A percentile compares a stretch with the other conserved stretches of the same genome.
phyloP scores from a whole-genome alignment of 2,888 invertebrate species.

The Netelia melanura region DNA sequence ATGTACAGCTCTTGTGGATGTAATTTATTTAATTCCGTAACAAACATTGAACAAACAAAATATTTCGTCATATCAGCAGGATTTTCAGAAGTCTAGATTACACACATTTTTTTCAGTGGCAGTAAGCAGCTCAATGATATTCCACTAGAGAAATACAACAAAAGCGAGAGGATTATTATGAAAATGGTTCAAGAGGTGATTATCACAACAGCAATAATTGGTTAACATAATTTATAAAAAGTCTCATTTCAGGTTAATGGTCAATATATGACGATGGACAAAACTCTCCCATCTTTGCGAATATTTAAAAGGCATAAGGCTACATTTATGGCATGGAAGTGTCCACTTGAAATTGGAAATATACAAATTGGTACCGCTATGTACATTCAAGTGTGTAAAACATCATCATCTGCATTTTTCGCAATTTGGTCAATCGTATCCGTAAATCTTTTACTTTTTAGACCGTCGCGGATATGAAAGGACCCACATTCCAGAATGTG shows the following conservation, averaged over 20 bases:
- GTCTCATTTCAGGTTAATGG: constrained; percentile 55
- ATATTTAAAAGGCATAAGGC: constrained; percentile 54
- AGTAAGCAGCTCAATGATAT: constrained; percentile 36
- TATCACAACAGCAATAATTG: too few species aligned
- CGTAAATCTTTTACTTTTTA: not conserved
- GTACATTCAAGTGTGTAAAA: constrained; percentile 57
- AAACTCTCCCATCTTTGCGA: constrained; percentile 48
- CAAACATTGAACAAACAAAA: too few species aligned
- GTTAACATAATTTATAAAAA: not conserved
- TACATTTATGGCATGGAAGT: constrained; percentile 58
- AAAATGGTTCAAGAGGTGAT: constrained; percentile 47
- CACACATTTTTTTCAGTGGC: constrained; percentile 51
- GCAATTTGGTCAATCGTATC: not conserved
- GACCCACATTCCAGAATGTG: constrained; percentile 30
- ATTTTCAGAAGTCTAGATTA: not conserved
- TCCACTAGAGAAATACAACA: constrained; percentile 28
- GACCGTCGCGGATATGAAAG: constrained; percentile 4
- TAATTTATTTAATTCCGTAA: not conserved
- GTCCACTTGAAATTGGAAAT: constrained; percentile 49
- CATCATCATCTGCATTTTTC: not conserved
- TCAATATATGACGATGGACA: constrained; percentile 53
- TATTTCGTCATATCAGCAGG: not conserved
- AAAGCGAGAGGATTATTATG: constrained; percentile 53
- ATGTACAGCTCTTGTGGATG: constrained; percentile 63
- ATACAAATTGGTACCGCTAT: constrained; percentile 51